These are phyloP conservation scores for Cyanoliseus patagonus DNA, from an alignment of 2,113 vertebrate genomes.

Conservation along the genomic window DNA sequence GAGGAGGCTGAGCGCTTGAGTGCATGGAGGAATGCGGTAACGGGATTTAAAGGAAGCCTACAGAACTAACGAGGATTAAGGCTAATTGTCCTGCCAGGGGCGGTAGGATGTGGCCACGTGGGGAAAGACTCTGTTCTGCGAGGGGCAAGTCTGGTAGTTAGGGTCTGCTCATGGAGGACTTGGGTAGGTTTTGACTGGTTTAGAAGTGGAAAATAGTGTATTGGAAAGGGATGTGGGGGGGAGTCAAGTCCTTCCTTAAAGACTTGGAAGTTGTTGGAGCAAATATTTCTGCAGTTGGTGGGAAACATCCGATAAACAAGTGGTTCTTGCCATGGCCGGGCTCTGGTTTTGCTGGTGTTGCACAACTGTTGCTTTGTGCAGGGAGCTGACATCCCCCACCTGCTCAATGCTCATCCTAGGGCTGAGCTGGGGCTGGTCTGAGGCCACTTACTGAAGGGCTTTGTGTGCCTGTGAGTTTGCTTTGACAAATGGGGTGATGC, in stretches of 20 bases:
- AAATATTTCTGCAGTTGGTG: background rate
- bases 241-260: background rate
- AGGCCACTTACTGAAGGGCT: background rate
- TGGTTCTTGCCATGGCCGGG: fast-evolving
- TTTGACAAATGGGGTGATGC: fast-evolving
- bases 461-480: fast-evolving
- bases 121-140: background rate
- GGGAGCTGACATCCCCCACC: background rate
- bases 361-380: background rate
- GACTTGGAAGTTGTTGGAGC: background rate
- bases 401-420: fast-evolving
- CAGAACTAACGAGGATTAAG: slow-evolving; percentile 68
- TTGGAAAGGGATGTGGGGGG: background rate
- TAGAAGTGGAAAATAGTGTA: background rate
- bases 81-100: slow-evolving; percentile 43
- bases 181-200: background rate
- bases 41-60: slow-evolving; percentile 68
- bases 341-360: background rate
- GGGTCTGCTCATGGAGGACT: background rate
- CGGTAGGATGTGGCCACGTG: slow-evolving; percentile 14
- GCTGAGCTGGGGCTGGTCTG: background rate
- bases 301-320: background rate
- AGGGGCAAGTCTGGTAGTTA: background rate
- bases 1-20: slow-evolving; percentile 75
- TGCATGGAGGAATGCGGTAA: slow-evolving; percentile 59